Conservation (phyloP, 2,888 invertebrate species). For the Drosophila yooni region DNA sequence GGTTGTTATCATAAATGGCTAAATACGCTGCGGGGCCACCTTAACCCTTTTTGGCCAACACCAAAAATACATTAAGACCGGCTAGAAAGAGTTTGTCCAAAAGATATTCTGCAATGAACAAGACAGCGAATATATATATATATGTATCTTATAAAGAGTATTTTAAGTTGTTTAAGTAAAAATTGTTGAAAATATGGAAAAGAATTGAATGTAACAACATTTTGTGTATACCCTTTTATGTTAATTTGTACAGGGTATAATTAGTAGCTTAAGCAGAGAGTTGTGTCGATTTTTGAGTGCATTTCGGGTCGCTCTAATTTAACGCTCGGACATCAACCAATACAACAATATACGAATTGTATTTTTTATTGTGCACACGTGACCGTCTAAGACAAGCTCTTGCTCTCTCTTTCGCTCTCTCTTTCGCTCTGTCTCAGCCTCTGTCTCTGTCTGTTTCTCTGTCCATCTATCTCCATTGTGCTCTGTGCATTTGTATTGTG, state of each 20-base stretch:
- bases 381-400: slow-evolving; percentile 20
- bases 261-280: slow-evolving; percentile 18
- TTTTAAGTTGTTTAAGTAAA: not conserved
- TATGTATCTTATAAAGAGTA: not conserved
- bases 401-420: not conserved
- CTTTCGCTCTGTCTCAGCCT: not conserved
- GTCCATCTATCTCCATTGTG: not conserved
- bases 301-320: slow-evolving; percentile 16
- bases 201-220: not conserved
- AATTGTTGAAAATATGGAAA: too few relatives aligned
- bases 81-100: not conserved
- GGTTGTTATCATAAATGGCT: slow-evolving; percentile 56
- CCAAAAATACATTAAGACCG: slow-evolving; percentile 49
- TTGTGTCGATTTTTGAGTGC: slow-evolving; percentile 8
- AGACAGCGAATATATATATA: not conserved
- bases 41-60: slow-evolving; percentile 51
- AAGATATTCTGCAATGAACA: slow-evolving; percentile 1
- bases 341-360: slow-evolving; percentile 53
- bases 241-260: slow-evolving; percentile 10
- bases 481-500: slow-evolving; percentile 5
- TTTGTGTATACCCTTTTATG: not conserved
- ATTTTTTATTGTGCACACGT: slow-evolving; percentile 77
- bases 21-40: slow-evolving; percentile 48
- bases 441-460: not conserved
- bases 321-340: slow-evolving; percentile 24